Evolutionary conservation across 1,140 invertebrate genomes (phyloP), one percentile per base, ranked within the genome.

Genomic region (Drosophila carrolli): DNA sequence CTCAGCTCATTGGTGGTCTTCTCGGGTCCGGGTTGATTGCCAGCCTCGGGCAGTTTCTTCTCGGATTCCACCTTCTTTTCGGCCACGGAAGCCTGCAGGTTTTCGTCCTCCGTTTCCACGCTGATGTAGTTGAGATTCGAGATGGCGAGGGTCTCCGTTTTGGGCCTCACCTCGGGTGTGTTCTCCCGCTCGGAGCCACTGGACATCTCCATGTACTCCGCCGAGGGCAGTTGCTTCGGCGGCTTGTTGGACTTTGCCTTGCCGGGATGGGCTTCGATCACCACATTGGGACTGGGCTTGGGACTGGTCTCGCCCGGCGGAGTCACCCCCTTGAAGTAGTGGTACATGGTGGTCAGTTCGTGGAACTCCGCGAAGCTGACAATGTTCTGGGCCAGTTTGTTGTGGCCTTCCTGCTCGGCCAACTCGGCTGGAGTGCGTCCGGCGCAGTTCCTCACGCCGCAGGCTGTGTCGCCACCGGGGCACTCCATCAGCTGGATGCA

Each of bases 401-500:
- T 93, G 91, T 96, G 96, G 8, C 94, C 95, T 60, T 95, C 94
- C 73, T 95, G 94, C 57, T 97, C 95, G 2, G 97, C 97, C 7
- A 97, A 93, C 86, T 98, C 96, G 0, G 96, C 95, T 0, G 97
- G 97, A 1, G 96, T 96, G 56, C 95, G 92, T 19, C 97, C 96
- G n/a, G 94, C 93, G n/a, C 94, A 93, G 88, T 98, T 98, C 46
- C 94, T 94, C 7, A 97, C 93, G n/a, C 96, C 95, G 73, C 96
- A 96, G 0, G 97, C 97, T 0, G 95, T 93, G 60, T 96, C 95
- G 6, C 96, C 96, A 1, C 96, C 97, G 0, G 97, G 96, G 91
- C 96, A 97, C 73, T 98, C 97, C 68, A 98, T 91, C 29, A 98
- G 92, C 82, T 96, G 95, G 94, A 96, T 96, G 38, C 96, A 95